Conservation (phyloP, 2,797 vertebrate genomes). For the Crenichthys baileyi region DNA sequence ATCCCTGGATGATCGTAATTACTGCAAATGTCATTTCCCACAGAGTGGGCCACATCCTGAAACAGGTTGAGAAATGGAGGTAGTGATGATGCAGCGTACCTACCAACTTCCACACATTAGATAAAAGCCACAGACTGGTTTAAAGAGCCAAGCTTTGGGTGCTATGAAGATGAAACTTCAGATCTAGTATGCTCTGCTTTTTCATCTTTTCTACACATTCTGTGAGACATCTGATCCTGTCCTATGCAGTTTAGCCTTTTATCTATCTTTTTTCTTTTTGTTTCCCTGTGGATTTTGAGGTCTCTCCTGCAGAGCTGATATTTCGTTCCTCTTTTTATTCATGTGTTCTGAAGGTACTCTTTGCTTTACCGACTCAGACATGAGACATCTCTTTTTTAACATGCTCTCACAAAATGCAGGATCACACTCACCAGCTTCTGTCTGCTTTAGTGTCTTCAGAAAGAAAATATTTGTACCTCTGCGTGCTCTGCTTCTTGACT, state of each 20-base stretch:
- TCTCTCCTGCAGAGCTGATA: neutral
- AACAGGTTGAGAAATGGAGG: constrained; percentile 41
- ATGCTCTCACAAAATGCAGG: neutral
- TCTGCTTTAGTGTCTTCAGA: neutral
- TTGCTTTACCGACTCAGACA: constrained; percentile 2
- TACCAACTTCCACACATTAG: constrained; percentile 8
- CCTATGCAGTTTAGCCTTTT: neutral
- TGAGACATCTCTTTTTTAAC: neutral
- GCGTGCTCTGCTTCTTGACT: neutral
- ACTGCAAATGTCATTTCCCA: constrained; percentile 31
- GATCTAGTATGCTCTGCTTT: neutral
- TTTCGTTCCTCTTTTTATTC: constrained; percentile 1
- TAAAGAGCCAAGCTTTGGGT: neutral
- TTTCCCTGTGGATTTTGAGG: constrained; percentile 5
- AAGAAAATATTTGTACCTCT: neutral
- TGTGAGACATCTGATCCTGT: neutral
- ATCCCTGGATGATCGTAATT: constrained; percentile 37
- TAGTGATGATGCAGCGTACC: constrained; percentile 29
- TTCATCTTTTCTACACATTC: neutral
- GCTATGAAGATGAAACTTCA: neutral
- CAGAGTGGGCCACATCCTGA: constrained; percentile 21
- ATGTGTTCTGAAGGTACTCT: neutral
- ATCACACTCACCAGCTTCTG: neutral
- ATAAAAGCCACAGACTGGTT: neutral
- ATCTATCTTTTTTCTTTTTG: neutral